Base-by-base conservation (phyloP, 2,797 vertebrate genomes). In the Thalassophryne amazonica region DNA sequence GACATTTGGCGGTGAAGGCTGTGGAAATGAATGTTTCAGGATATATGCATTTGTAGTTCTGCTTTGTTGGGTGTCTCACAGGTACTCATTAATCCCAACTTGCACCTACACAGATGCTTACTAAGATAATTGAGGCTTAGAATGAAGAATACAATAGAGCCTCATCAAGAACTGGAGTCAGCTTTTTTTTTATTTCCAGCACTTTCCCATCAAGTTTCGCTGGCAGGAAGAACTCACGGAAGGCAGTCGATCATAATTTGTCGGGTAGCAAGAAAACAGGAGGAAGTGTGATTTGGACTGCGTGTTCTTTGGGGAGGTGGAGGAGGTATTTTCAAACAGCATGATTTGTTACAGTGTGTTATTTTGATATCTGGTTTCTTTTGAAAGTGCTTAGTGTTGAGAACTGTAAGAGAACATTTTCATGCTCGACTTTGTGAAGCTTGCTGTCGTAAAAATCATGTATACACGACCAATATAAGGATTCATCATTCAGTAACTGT, bases 151-250 rank as follows among this genome's bases (percentile, higher is more conserved):
- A 81, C 62, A 68, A 67, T 48, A 32, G 36, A 35, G 38, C 28
- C 37, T 72, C 46, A 70, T 63, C 53, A 53, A 48, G 62, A 60
- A 30, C 13, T 35, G 11, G 11, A 52, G 42, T 37, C 30, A 65
- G 29, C 16, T 34, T 32, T 49, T 71, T 73, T n/a, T n/a, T n/a
- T n/a, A n/a, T n/a, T n/a, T 72, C 41, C 53, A 60, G 43, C 57
- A 52, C 21, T 55, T 57, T 59, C 23, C 52, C 76, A 69, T 73
- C 46, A 50, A 6, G 23, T 77, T 74, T 76, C 47, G 60, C 21
- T 50, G 51, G 38, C 27, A 60, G 59, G 79, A 71, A 75, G 45
- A 54, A 68, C 71, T 62, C 15, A 39, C 20, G 21, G 38, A n/a
- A 15, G 29, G 22, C 29, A 36, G 25, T 43, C 46, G 73, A 64